A percentile compares a stretch with the other conserved stretches of the same genome.
Conservation (phyloP, 37 sponge, comb jelly and placozoan species). For the Amphimedon queenslandica region DNA sequence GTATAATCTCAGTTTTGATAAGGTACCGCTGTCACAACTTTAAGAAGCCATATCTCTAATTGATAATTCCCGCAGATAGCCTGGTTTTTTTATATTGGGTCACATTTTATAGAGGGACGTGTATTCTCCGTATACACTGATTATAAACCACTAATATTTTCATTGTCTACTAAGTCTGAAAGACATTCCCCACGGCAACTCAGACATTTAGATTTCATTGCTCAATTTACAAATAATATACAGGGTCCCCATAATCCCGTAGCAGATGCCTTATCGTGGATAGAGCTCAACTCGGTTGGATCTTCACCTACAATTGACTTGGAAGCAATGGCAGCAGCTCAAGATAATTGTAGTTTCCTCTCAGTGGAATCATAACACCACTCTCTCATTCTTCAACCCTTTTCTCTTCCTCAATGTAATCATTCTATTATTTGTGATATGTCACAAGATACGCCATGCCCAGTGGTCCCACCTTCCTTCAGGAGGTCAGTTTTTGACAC, state of each 20-base stretch:
- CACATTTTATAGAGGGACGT: constrained; percentile 36
- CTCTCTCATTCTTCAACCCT: constrained; percentile 9
- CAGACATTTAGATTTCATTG: constrained; percentile 31
- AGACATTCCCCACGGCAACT: constrained; percentile 22
- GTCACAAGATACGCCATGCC: constrained; percentile 33
- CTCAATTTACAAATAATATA: constrained; percentile 37
- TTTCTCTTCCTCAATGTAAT: constrained; percentile 10
- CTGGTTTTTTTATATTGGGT: too few relatives aligned
- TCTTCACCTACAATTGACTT: constrained; percentile 14
- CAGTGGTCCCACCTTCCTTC: constrained; percentile 19
- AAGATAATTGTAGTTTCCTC: background rate
- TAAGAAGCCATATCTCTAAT: too few relatives aligned
- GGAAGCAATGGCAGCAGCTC: constrained; percentile 34
- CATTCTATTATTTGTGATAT: constrained; percentile 25
- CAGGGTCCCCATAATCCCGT: constrained; percentile 19
- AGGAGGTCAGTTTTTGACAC: constrained; percentile 24
- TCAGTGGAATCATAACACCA: background rate
- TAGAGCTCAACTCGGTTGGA: background rate
- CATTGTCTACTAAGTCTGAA: constrained; percentile 3
- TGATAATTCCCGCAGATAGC: too few relatives aligned
- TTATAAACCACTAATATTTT: constrained; percentile 34
- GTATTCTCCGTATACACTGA: constrained; percentile 24
- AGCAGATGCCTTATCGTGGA: constrained; percentile 38
- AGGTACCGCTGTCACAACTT: too few relatives aligned
- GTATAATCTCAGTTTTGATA: too few relatives aligned